Evolutionary conservation across 2,888 invertebrate species (phyloP).

Genomic region (Bimastos eiseni): DNA sequence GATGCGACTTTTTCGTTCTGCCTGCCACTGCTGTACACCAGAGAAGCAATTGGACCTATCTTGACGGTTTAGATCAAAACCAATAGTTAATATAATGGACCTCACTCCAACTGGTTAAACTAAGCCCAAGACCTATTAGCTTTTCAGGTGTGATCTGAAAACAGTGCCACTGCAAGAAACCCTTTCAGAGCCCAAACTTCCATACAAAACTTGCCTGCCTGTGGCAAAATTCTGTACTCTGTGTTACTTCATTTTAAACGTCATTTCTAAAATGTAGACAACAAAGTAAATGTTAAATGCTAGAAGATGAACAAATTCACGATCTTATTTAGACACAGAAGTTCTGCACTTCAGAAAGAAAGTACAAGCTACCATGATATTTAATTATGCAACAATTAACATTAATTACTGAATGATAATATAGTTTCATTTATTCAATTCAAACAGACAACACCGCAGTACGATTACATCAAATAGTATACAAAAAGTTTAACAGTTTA

Average conservation of each 20-base stretch:
- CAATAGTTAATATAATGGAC: not conserved
- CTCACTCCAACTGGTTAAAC: constrained; percentile 5
- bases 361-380: too few relatives aligned
- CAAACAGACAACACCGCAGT: too few relatives aligned
- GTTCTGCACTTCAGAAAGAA: not conserved
- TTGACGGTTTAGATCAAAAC: constrained; percentile 21
- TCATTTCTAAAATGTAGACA: constrained; percentile 13
- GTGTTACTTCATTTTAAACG: not conserved
- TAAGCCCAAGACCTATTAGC: not conserved
- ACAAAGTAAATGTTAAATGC: not conserved
- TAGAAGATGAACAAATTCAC: not conserved
- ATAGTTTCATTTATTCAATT: too few relatives aligned
- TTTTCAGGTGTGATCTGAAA: constrained; percentile 2
- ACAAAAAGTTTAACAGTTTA: too few relatives aligned
- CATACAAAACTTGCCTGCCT: not conserved
- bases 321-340: not conserved
- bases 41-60: constrained; percentile 22
- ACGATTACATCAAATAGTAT: too few relatives aligned
- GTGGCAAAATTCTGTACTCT: not conserved
- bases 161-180: not conserved
- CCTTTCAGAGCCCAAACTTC: not conserved
- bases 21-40: constrained; percentile 16
- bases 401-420: too few relatives aligned
- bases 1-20: constrained; percentile 8
- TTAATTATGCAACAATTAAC: too few relatives aligned